Percentiles rank a stretch among this genome's conserved stretches.
Evolutionary conservation across 2,888 invertebrate genomes (phyloP).

Genomic region (Drosophila eohydei): DNA sequence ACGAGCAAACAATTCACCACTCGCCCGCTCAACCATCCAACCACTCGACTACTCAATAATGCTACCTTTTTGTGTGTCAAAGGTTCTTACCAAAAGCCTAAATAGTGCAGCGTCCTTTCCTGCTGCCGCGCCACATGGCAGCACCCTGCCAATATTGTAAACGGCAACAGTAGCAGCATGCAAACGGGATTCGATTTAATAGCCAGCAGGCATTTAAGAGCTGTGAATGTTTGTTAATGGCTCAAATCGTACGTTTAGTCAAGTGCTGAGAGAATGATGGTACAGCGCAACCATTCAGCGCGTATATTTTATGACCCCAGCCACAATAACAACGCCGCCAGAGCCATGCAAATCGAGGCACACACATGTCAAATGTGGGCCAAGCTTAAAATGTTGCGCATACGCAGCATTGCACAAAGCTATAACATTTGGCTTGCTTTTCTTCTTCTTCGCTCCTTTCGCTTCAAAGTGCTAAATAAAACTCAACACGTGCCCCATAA

Average conservation of each 20-base stretch:
- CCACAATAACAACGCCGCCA: slow-evolving; percentile 36
- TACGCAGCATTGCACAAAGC: slow-evolving; percentile 40
- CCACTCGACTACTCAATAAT: slow-evolving; percentile 43
- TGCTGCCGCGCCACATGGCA: neutral
- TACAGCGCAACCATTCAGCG: slow-evolving; percentile 13
- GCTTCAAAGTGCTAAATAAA: slow-evolving; percentile 37
- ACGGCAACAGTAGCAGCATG: neutral
- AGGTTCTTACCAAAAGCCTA: slow-evolving; percentile 57
- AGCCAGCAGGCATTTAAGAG: slow-evolving; percentile 46
- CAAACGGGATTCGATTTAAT: slow-evolving; percentile 49
- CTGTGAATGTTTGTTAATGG: slow-evolving; percentile 51
- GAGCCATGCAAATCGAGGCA: slow-evolving; percentile 43
- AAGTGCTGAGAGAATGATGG: slow-evolving; percentile 32
- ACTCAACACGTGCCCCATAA: slow-evolving; percentile 58
- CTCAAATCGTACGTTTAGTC: slow-evolving; percentile 7
- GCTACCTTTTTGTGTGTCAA: slow-evolving; percentile 69
- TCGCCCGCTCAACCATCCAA: slow-evolving; percentile 5
- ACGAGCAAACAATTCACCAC: slow-evolving; percentile 39
- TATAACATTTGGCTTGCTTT: slow-evolving; percentile 34
- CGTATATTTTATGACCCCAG: slow-evolving; percentile 42
- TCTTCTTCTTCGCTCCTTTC: neutral
- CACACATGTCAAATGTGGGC: slow-evolving; percentile 36
- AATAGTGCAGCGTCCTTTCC: slow-evolving; percentile 36
- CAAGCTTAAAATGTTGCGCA: slow-evolving; percentile 49
- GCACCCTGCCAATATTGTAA: slow-evolving; percentile 9